Base-by-base conservation (phyloP, 2,888 invertebrate species). In the Hirtodrosophila cameraria region DNA sequence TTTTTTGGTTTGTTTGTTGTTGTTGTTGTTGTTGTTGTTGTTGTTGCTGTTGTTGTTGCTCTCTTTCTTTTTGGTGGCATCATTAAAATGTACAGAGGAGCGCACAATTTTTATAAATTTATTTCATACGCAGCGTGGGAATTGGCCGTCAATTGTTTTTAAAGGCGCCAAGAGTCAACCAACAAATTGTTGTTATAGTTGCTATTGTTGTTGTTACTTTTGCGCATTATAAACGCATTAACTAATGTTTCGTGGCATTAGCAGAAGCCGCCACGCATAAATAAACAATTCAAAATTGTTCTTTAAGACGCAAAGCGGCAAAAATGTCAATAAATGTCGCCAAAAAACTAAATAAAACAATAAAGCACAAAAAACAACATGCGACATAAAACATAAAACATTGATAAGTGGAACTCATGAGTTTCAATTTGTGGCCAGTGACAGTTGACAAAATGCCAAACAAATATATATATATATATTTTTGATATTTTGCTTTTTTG, bases 121-220 rank as follows among this genome's bases (percentile, higher is more conserved):
- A 84, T 84, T 84, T 84, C 82, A 78, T 85, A 80, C 85, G 80
- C 80, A 80, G 80, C 85, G 80, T 80, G 80, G 80, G 80, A 80
- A 80, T 78, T 38, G 68, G 55, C 59, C 63, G 62, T 73, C 85
- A 85, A 82, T 84, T 84, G 82, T 84, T 72, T n/a, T 42, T 63
- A 69, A 71, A 81, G 82, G 79, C 85, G 79, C 79, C 79, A 80
- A 79, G 31, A 73, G 46, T 45, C 62, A 62, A n/a, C n/a, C 42
- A 57, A 55, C 1, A 23, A 39, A 41, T 43, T 49, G 59, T 36
- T 45, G 31, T 20, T 30, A 7, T 49, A 52, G 31, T 25, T 45
- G 31, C 25, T 30, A 7, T 49, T 58, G 31, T 25, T 20, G 38
- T 8, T 38, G 50, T 52, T 59, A 45, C 38, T 31, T 71, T 81